Percentiles rank a stretch among this genome's conserved stretches.
Evolutionary conservation across 2,888 invertebrate genomes (phyloP).

Genomic region (Drosophila koepferae): DNA sequence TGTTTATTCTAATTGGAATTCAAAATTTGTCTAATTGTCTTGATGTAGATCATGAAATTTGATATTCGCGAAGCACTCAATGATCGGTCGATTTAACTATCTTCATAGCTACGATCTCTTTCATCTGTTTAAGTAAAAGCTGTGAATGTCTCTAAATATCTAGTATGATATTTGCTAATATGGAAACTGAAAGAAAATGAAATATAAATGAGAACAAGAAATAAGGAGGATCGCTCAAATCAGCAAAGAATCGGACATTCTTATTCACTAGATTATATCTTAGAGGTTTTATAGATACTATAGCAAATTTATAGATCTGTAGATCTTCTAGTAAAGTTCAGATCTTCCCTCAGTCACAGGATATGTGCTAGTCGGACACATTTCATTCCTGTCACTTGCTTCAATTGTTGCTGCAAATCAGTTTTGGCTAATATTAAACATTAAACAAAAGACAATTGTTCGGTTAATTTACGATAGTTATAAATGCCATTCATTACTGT

Average conservation of each 20-base stretch:
- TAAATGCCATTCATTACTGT: constrained; percentile 70
- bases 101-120: background rate
- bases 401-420: constrained; percentile 23
- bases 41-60: background rate
- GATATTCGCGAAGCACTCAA: too few species aligned
- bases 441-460: constrained; percentile 58
- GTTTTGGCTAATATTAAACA: constrained; percentile 23
- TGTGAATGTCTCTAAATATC: background rate
- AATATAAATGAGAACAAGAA: background rate
- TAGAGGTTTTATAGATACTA: background rate
- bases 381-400: background rate
- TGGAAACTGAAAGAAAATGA: background rate
- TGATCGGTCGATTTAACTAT: too few species aligned
- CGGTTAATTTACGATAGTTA: constrained; percentile 57
- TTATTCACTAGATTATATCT: background rate
- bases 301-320: background rate
- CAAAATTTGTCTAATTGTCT: background rate
- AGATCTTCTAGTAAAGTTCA: background rate
- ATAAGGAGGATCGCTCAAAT: background rate
- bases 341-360: background rate
- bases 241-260: background rate
- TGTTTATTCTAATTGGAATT: background rate
- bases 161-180: background rate
- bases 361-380: background rate
- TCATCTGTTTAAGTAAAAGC: background rate